Percentiles rank a stretch among this genome's conserved stretches.
These are phyloP conservation scores for Microvelia longipes DNA, from an alignment of 1,140 invertebrate genomes.

Conservation along the genomic window DNA sequence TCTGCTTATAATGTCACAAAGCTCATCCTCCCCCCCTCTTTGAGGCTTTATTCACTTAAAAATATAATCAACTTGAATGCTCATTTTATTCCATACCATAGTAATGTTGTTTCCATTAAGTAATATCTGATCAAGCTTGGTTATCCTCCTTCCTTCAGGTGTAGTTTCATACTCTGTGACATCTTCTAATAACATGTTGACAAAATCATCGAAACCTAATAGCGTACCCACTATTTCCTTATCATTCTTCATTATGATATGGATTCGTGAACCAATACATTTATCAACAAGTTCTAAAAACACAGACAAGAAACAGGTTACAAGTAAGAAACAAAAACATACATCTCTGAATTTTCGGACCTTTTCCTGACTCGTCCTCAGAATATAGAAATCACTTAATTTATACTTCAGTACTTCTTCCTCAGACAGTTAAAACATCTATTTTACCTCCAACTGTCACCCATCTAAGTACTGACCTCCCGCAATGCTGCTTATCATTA, in stretches of 20 bases:
- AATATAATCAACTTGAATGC: background rate
- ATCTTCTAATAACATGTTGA: conserved; percentile 90
- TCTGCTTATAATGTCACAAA: no score
- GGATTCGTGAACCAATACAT: conserved; percentile 96
- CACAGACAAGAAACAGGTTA: conserved; percentile 11
- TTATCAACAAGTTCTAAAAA: conserved; percentile 92
- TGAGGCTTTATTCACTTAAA: no score
- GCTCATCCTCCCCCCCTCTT: no score
- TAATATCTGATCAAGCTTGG: conserved; percentile 94
- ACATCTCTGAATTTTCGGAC: conserved; percentile 7
- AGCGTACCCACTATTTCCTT: conserved; percentile 98
- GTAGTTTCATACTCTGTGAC: conserved; percentile 91
- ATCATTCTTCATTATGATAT: conserved; percentile 99
- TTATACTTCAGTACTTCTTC: background rate
- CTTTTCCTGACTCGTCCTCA: background rate
- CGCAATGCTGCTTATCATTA: no score
- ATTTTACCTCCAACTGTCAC: background rate
- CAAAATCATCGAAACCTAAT: conserved; percentile 97
- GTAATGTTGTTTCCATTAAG: conserved; percentile 99
- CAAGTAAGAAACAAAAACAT: conserved; percentile 1
- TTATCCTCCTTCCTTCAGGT: conserved; percentile 86
- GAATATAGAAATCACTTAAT: background rate
- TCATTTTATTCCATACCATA: conserved; percentile 56
- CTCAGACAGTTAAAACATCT: background rate
- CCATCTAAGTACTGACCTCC: background rate